Conservation (phyloP, 2,888 invertebrate species). For the Lepidocyrtoides sp. region DNA sequence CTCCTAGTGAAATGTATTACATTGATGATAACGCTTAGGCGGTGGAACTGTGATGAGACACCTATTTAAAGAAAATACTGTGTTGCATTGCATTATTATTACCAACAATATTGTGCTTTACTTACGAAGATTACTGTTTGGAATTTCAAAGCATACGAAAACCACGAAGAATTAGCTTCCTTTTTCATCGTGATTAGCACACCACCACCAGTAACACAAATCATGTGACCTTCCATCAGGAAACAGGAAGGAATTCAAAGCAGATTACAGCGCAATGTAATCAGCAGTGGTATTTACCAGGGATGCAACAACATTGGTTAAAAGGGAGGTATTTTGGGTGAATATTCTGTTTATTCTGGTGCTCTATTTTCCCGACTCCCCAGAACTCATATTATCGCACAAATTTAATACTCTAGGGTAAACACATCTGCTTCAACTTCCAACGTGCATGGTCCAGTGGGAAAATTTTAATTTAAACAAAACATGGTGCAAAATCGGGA, state of each 20-base stretch:
- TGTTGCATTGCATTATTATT: background rate
- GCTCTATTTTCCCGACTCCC: background rate
- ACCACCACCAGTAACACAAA: background rate
- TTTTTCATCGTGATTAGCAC: background rate
- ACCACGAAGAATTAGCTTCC: background rate
- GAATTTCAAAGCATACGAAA: background rate
- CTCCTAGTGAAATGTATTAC: background rate
- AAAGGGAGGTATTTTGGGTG: background rate
- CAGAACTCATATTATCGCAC: background rate
- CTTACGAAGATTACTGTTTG: background rate
- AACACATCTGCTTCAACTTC: background rate
- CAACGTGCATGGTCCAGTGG: background rate
- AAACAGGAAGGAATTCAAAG: slow-evolving; percentile 2
- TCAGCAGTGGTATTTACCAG: background rate
- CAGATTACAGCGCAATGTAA: background rate
- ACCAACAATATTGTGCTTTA: background rate
- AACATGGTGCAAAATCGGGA: background rate
- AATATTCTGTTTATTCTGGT: background rate
- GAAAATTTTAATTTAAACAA: slow-evolving; percentile 8
- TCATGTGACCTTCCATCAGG: slow-evolving; percentile 3
- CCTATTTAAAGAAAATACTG: slow-evolving; percentile 8
- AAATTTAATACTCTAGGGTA: background rate
- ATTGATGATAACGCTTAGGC: slow-evolving; percentile 5
- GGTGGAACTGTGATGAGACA: background rate
- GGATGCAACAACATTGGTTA: too few relatives aligned